Conservation (phyloP, 1,140 invertebrate species). For the Drosophila chauvacae region DNA sequence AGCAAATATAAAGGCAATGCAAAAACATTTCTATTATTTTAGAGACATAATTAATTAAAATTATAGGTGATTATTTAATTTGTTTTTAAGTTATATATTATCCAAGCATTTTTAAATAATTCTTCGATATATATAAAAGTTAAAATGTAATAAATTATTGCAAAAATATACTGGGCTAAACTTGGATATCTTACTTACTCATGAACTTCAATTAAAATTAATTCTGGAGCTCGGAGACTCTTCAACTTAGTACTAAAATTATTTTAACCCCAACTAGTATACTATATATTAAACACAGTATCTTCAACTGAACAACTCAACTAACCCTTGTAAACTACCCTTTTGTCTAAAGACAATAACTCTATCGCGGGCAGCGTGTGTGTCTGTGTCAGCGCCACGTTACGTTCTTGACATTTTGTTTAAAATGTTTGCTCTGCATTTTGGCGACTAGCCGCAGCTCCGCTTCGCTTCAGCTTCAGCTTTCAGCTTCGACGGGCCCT, state of each 20-base stretch:
- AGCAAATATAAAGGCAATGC: too few species aligned
- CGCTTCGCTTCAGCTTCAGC: not conserved
- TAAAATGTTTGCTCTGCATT: slow-evolving; percentile 67
- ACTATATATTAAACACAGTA: not conserved
- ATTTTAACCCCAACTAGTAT: not conserved
- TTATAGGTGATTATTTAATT: too few species aligned
- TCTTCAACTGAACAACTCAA: not conserved
- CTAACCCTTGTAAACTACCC: not conserved
- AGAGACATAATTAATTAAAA: too few species aligned
- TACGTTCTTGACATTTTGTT: slow-evolving; percentile 57
- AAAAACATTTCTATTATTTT: too few species aligned
- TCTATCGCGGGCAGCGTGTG: slow-evolving; percentile 23
- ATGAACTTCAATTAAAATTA: too few species aligned
- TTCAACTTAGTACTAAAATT: not conserved
- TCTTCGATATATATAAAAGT: too few species aligned
- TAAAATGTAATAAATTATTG: too few species aligned
- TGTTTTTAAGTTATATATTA: too few species aligned
- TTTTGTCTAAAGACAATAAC: slow-evolving; percentile 24
- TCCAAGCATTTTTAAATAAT: too few species aligned
- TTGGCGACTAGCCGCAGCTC: slow-evolving; percentile 37
- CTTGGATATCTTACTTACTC: too few species aligned
- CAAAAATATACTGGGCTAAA: too few species aligned
- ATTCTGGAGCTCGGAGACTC: not conserved
- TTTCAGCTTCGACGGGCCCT: slow-evolving; percentile 1
- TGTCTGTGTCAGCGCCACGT: slow-evolving; percentile 35